Base-by-base conservation (phyloP, 2,113 vertebrate genomes). In the Mohoua ochrocephala region DNA sequence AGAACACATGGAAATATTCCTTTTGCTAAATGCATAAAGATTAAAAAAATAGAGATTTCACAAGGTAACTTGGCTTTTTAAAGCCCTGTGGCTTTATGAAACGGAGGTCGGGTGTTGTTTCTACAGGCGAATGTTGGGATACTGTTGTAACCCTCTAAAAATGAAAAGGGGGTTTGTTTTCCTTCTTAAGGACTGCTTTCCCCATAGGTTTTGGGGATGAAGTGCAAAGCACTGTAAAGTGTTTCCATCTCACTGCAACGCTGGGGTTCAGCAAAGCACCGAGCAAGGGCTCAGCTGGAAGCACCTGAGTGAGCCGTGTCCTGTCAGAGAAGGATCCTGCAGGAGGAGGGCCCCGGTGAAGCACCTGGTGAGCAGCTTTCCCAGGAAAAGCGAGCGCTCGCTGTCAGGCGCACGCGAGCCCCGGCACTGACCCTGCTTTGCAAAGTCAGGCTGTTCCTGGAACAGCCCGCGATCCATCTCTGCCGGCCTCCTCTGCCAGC, bases 331-430 rank as follows among this genome's bases (percentile, higher is more conserved):
- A 89, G 33, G 39, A 22, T 37, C 16, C 64, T 15, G n/a, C 63
- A 71, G 69, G 52, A 80, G 42, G 37, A 93, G 68, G 39, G 61
- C 24, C 53, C 65, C 17, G 22, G 23, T 1, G 5, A 39, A 78
- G 86, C 79, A 24, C 45, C 31, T 14, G 73, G 52, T 2, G 53
- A 87, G 24, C 61, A 73, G 79, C 79, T 73, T 27, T 61, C 26
- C 64, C 1, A 1, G 37, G 45, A 27, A 14, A 68, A 27, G n/a
- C 0, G 0, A 45, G 82, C 3, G 4, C 11, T 3, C 2, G 0
- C 27, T 39, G 60, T 15, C 61, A 45, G 81, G 59, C 35, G 0
- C 54, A 7, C 2, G 1, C 31, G 5, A n/a, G 44, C 27, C 28
- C 33, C 4, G 3, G 23, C 6, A n/a, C 4, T 9, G 59, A 87